Conservation (phyloP, 2,888 invertebrate species). For the Scelioninae gen. 2 region DNA sequence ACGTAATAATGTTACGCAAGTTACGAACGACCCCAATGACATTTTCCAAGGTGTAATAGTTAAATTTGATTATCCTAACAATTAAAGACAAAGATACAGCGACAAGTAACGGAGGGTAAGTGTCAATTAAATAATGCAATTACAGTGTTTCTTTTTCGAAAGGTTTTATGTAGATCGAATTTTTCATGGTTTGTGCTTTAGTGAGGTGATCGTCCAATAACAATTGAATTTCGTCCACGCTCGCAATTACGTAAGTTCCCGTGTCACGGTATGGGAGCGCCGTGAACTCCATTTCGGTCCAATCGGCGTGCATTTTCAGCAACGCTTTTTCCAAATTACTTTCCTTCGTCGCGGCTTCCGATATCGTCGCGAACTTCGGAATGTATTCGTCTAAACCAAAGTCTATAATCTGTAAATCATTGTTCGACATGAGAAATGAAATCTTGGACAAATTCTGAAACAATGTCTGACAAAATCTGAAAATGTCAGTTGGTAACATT, state of each 20-base stretch:
- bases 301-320: slow-evolving; percentile 92
- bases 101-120: background rate
- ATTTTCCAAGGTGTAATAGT: too few relatives aligned
- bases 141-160: slow-evolving; percentile 90
- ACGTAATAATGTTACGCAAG: too few relatives aligned
- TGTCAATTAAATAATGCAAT: slow-evolving; percentile 69
- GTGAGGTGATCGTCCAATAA: slow-evolving; percentile 96
- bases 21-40: too few relatives aligned
- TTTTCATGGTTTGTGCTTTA: slow-evolving; percentile 98
- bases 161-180: slow-evolving; percentile 96
- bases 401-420: slow-evolving; percentile 81
- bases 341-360: slow-evolving; percentile 97
- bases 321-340: slow-evolving; percentile 93
- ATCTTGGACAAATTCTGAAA: too few relatives aligned
- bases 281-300: slow-evolving; percentile 87
- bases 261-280: slow-evolving; percentile 88
- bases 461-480: too few relatives aligned
- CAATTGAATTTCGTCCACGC: slow-evolving; percentile 95
- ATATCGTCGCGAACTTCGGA: slow-evolving; percentile 91
- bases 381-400: slow-evolving; percentile 93
- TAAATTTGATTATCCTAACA: background rate
- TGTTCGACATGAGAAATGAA: too few relatives aligned
- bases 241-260: slow-evolving; percentile 91
- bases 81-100: background rate
- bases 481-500: too few relatives aligned